These are phyloP conservation scores for Pocillopora meandrina DNA, from an alignment of 92 coral and sea anemone species.

Conservation along the genomic window DNA sequence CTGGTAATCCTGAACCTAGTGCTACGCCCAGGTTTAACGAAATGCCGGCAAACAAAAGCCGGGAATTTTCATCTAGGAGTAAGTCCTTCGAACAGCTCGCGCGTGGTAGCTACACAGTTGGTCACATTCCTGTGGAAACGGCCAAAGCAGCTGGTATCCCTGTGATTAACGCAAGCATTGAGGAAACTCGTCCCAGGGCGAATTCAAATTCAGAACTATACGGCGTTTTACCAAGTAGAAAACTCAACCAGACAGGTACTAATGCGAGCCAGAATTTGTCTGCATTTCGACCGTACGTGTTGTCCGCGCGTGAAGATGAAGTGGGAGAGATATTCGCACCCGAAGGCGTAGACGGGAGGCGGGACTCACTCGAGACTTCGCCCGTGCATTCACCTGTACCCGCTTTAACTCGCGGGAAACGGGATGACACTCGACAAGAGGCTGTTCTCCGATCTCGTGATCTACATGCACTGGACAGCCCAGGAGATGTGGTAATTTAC, in stretches of 20 bases:
- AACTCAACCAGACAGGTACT: not conserved
- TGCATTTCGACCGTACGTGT: slow-evolving; percentile 9
- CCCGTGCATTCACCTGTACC: slow-evolving; percentile 40
- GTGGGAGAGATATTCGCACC: not conserved
- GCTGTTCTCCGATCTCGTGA: slow-evolving; percentile 25
- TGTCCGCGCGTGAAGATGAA: slow-evolving; percentile 5
- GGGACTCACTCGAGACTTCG: slow-evolving; percentile 37
- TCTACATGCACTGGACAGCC: slow-evolving; percentile 27
- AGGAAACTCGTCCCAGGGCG: not conserved
- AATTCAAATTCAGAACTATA: not conserved
- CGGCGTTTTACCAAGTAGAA: not conserved
- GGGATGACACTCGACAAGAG: slow-evolving; percentile 14
- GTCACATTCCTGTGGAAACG: slow-evolving; percentile 80
- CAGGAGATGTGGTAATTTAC: slow-evolving; percentile 67
- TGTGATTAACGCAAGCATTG: slow-evolving; percentile 47
- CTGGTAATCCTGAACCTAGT: slow-evolving; percentile 16
- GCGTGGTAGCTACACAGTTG: slow-evolving; percentile 93
- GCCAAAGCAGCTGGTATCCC: slow-evolving; percentile 98
- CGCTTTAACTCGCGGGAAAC: slow-evolving; percentile 15
- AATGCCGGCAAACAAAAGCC: not conserved
- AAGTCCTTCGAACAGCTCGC: slow-evolving; percentile 60
- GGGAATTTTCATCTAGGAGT: slow-evolving; percentile 17
- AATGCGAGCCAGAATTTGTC: slow-evolving; percentile 28
- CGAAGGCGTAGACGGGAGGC: slow-evolving; percentile 26
- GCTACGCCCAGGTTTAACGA: slow-evolving; percentile 23